Conservation (phyloP, 2,797 vertebrate genomes). For the Pipistrellus kuhlii region DNA sequence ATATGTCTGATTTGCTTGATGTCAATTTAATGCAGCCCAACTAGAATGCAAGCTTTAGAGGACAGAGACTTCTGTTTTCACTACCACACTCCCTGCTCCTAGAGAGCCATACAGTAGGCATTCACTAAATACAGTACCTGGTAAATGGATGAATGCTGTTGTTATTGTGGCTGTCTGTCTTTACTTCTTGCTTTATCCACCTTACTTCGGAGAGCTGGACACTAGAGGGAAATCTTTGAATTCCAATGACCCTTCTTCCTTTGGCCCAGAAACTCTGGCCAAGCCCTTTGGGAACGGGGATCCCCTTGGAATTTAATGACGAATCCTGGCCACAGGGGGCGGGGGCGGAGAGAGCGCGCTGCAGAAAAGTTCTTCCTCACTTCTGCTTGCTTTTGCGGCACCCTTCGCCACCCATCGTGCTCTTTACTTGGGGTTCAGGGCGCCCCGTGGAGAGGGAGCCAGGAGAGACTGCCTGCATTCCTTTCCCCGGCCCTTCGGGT, state of each 20-base stretch:
- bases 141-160: background rate
- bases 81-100: background rate
- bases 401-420: background rate
- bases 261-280: background rate
- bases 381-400: background rate
- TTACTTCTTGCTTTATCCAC: background rate
- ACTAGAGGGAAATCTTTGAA: background rate
- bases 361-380: background rate
- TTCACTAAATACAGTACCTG: background rate
- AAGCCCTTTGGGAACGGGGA: background rate
- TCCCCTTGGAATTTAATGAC: conserved; percentile 32
- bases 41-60: background rate
- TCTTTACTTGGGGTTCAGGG: conserved; percentile 53
- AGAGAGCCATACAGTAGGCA: background rate
- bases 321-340: background rate
- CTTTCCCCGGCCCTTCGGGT: background rate
- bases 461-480: background rate
- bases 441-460: background rate
- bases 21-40: background rate
- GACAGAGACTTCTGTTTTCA: background rate
- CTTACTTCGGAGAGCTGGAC: background rate
- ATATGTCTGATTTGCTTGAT: background rate
- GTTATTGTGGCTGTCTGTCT: background rate
- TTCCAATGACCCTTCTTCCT: background rate
- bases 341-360: background rate